These are phyloP conservation scores for Nannoperca obscura DNA, from an alignment of 2,797 vertebrate genomes.

Conservation along the genomic window DNA sequence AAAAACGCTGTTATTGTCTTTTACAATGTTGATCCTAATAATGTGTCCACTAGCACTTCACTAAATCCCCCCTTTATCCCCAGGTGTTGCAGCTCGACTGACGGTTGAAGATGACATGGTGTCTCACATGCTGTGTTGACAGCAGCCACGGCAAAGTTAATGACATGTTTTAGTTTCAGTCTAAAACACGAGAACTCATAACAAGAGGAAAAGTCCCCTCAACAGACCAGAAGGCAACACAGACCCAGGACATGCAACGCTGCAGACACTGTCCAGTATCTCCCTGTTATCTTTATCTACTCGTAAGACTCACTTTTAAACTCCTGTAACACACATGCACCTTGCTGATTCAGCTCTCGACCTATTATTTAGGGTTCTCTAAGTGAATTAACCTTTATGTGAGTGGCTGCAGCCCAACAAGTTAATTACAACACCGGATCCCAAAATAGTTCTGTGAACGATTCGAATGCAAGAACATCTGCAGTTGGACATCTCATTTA, in stretches of 20 bases:
- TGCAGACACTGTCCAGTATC: neutral
- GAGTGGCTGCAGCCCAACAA: neutral
- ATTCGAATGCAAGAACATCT: neutral
- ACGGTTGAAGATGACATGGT: neutral
- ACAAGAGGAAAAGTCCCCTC: too few species aligned
- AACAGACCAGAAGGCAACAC: too few species aligned
- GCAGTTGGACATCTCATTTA: neutral
- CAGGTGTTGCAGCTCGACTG: slow-evolving; percentile 11
- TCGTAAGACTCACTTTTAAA: neutral
- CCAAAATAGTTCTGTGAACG: neutral
- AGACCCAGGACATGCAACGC: too few species aligned
- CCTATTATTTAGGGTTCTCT: neutral
- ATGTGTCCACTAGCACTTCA: neutral
- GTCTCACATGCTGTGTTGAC: neutral
- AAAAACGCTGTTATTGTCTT: neutral
- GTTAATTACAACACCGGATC: neutral
- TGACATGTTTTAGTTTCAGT: neutral
- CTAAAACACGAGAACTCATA: too few species aligned
- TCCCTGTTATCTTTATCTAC: neutral
- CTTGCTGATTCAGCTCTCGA: neutral
- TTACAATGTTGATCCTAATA: slow-evolving; percentile 1
- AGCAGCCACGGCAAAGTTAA: slow-evolving; percentile 10
- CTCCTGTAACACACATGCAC: neutral
- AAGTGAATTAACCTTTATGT: neutral
- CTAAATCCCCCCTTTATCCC: neutral